A percentile compares a stretch with the other conserved stretches of the same genome.
phyloP scores from a whole-genome alignment of 2,113 vertebrate species.

The Dendropsophus ebraccatus region DNA sequence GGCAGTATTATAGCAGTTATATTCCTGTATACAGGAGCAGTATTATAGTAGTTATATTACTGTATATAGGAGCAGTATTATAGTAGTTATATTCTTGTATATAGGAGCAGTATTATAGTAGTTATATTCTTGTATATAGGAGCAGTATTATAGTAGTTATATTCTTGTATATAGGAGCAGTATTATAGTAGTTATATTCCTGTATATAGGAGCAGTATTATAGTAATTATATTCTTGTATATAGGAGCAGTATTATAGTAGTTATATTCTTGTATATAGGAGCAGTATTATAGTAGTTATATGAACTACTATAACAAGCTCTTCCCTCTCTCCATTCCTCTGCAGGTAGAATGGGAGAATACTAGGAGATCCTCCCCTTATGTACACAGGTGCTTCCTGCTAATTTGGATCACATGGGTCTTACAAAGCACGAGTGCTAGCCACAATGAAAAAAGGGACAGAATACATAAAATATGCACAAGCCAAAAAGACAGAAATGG shows the following conservation, averaged over 20 bases:
- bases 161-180: background rate
- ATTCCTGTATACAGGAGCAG: background rate
- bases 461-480: too few relatives aligned
- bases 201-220: constrained; percentile 13
- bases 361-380: too few relatives aligned
- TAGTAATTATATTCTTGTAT: constrained; percentile 11
- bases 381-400: too few relatives aligned
- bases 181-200: constrained; percentile 6
- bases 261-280: background rate
- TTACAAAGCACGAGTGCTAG: too few relatives aligned
- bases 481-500: too few relatives aligned
- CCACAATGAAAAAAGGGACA: too few relatives aligned
- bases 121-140: constrained; percentile 12
- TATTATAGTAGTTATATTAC: constrained; percentile 3
- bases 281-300: too few relatives aligned
- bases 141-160: constrained; percentile 1
- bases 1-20: background rate
- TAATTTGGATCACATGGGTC: too few relatives aligned
- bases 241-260: constrained; percentile 7
- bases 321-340: too few relatives aligned
- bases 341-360: too few relatives aligned
- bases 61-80: constrained; percentile 9
- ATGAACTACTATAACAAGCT: too few relatives aligned
- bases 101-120: background rate
- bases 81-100: background rate